Conservation (phyloP, 2,797 vertebrate genomes). For the Takifugu ocellatus region DNA sequence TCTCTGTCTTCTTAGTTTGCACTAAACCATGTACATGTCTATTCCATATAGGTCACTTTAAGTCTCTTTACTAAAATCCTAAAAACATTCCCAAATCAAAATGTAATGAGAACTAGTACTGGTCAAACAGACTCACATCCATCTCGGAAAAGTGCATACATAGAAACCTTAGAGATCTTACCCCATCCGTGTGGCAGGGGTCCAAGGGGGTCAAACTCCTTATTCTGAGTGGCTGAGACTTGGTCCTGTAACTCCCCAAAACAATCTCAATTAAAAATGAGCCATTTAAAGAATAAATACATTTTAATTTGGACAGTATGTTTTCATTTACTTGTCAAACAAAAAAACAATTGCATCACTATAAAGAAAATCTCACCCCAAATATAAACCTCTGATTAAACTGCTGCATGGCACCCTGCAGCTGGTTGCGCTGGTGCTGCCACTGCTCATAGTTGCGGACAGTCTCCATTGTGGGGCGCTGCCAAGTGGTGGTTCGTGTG, state of each 20-base stretch:
- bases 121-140: too few species aligned
- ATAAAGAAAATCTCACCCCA: slow-evolving; percentile 78
- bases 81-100: too few species aligned
- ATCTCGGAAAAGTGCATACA: too few species aligned
- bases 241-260: slow-evolving; percentile 82
- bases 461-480: slow-evolving; percentile 91
- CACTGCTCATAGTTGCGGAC: slow-evolving; percentile 97
- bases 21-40: too few species aligned
- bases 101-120: too few species aligned
- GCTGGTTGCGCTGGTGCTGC: slow-evolving; percentile 94
- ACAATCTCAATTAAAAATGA: not conserved
- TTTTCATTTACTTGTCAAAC: not conserved
- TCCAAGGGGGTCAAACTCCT: slow-evolving; percentile 96
- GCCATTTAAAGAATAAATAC: not conserved
- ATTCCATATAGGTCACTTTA: too few species aligned
- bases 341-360: not conserved
- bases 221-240: slow-evolving; percentile 83
- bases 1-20: too few species aligned
- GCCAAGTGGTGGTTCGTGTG: slow-evolving; percentile 95
- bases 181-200: slow-evolving; percentile 95
- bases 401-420: slow-evolving; percentile 97
- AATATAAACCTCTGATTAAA: slow-evolving; percentile 98
- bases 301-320: not conserved
- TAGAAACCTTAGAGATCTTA: slow-evolving; percentile 66
- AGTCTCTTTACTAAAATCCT: too few species aligned